phyloP scores from a whole-genome alignment of 2,113 vertebrate species.

The Gambusia holbrooki region DNA sequence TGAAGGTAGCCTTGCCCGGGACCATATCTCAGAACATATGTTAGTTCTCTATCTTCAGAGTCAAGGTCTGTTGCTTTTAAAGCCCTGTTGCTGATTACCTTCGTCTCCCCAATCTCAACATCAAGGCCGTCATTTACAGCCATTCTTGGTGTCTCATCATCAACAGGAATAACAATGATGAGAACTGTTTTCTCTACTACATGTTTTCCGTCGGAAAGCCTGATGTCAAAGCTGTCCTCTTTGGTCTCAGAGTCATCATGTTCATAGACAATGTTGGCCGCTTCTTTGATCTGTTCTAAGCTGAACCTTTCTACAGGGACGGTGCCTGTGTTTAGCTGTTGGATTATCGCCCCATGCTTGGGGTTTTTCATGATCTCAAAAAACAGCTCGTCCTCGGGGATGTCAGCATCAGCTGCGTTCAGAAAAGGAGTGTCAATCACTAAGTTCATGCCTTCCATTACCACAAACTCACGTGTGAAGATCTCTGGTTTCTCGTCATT shows the following conservation, averaged over 20 bases:
- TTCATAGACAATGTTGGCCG: constrained; percentile 92
- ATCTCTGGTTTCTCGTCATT: constrained; percentile 95
- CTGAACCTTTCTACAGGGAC: constrained; percentile 84
- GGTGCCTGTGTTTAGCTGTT: constrained; percentile 87
- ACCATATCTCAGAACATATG: constrained; percentile 86
- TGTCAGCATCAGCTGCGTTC: constrained; percentile 87
- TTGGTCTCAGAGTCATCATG: constrained; percentile 94
- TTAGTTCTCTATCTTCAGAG: constrained; percentile 89
- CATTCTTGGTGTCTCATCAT: constrained; percentile 96
- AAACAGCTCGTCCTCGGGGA: constrained; percentile 84
- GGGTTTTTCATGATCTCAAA: constrained; percentile 88
- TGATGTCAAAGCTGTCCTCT: constrained; percentile 88
- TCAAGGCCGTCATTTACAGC: constrained; percentile 93
- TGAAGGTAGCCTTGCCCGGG: constrained; percentile 88
- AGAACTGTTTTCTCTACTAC: constrained; percentile 81
- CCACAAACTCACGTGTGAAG: constrained; percentile 89
- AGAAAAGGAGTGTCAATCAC: constrained; percentile 90
- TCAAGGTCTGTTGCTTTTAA: constrained; percentile 94
- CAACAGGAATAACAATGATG: constrained; percentile 89
- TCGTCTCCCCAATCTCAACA: constrained; percentile 90
- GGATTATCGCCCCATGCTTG: constrained; percentile 86
- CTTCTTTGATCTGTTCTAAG: constrained; percentile 89
- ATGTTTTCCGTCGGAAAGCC: constrained; percentile 89
- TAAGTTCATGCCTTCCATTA: constrained; percentile 96
- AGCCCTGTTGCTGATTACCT: constrained; percentile 84